Evolutionary conservation across 2,888 invertebrate species (phyloP).

Genomic region (Acheta domesticus): DNA sequence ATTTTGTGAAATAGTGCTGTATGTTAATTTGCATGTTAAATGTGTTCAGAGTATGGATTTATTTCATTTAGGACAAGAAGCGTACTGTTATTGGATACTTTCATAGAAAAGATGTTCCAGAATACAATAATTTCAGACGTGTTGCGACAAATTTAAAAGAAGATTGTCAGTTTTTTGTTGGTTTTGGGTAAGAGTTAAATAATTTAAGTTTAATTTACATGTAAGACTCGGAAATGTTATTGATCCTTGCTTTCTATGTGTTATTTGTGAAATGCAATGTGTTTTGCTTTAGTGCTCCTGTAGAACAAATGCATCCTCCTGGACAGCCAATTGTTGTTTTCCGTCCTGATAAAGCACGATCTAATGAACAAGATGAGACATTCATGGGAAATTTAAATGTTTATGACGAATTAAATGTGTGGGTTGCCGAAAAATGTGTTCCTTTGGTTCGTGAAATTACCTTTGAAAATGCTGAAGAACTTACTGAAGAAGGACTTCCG

Average conservation of each 20-base stretch:
- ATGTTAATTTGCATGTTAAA: background rate
- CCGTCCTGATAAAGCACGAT: conserved; percentile 72
- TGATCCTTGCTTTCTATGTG: background rate
- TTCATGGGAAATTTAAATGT: conserved; percentile 68
- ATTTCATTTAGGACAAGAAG: conserved; percentile 51
- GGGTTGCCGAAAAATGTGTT: conserved; percentile 91
- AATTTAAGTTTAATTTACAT: too few species aligned
- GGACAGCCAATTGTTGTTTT: conserved; percentile 80
- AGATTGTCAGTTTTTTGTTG: conserved; percentile 91
- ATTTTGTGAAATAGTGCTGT: conserved; percentile 21
- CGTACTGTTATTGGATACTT: conserved; percentile 89
- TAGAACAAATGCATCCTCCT: conserved; percentile 76
- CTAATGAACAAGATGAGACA: conserved; percentile 80
- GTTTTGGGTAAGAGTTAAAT: conserved; percentile 64
- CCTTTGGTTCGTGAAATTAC: conserved; percentile 97
- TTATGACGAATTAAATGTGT: conserved; percentile 78
- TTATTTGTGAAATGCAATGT: background rate
- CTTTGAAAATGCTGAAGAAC: conserved; percentile 98
- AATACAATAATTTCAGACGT: conserved; percentile 74
- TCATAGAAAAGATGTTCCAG: conserved; percentile 72
- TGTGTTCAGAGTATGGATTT: conserved; percentile 23
- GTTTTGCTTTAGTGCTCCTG: conserved; percentile 21
- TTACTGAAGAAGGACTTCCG: conserved; percentile 97
- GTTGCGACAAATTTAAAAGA: conserved; percentile 87
- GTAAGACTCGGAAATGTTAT: background rate